Base-by-base conservation (phyloP, 2,888 invertebrate genomes). In the Adelphocoris suturalis region DNA sequence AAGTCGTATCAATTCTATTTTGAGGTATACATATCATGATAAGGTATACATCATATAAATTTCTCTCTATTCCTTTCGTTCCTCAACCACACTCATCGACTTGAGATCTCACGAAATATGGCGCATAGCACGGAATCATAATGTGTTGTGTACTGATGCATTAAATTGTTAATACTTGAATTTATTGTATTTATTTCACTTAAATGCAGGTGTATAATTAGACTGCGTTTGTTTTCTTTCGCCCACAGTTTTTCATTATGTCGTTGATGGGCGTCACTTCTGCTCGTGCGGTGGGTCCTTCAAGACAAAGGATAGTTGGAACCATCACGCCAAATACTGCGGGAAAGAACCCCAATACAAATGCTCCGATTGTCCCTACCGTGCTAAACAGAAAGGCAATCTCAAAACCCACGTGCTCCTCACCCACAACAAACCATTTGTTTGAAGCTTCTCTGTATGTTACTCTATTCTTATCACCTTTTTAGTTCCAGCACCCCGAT, bases 341-440 rank as follows among this genome's bases (percentile, higher is more conserved):
- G 89, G 91, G 16, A 87, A 88, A 81, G 91, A 90, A 46, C 90
- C 90, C 12, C 87, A 90, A 68, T 91, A 91, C 78, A 89, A 90
- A 37, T 91, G 91, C 68, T 81, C 87, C 28, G 55, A 84, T 23
- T 85, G 85, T 19, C 28, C 57, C 11, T 85, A 61, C 47, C 19
- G n/a, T 19, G 37, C 85, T 9, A 61, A 23, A 28, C 85, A 61
- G 23, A 61, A 85, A 47, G 37, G 37, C 13, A 55, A 55, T 16
- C 37, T 85, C 13, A 85, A 85, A 85, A 16, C 19, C 16, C 85
- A 85, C n/a, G 55, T 89, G 46, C 14, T 85, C 0, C 19, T 28
- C n/a, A 55, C 27, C 16, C 85, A 85, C 46, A 81, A 82, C 68
- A 68, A 68, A 68, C 68, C 68, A 27, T 68, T 68, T 68, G 9